Conservation (phyloP, 2,797 vertebrate species). For the Heteromormyrus szaboi region DNA sequence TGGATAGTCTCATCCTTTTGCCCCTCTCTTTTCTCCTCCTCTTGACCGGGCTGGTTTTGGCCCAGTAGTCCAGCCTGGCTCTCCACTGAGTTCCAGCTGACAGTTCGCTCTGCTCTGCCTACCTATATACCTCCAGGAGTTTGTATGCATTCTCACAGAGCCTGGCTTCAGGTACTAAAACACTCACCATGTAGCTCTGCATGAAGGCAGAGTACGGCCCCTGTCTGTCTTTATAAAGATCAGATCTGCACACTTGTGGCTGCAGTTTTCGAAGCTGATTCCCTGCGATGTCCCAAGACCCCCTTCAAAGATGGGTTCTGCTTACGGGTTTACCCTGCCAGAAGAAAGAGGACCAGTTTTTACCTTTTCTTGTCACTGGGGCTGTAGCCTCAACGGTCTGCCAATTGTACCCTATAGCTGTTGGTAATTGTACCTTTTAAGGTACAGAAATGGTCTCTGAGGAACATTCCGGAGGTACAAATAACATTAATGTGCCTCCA, state of each 20-base stretch:
- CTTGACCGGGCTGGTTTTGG: neutral
- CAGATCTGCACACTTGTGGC: neutral
- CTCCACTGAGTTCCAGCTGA: neutral
- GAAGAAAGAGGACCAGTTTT: neutral
- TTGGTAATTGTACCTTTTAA: neutral
- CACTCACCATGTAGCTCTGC: neutral
- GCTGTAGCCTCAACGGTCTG: neutral
- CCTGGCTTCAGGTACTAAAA: neutral
- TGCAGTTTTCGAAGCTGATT: neutral
- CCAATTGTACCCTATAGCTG: neutral
- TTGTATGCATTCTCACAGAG: neutral
- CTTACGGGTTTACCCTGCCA: neutral
- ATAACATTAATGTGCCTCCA: neutral
- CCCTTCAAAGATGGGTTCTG: neutral
- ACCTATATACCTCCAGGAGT: neutral
- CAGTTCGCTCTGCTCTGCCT: neutral
- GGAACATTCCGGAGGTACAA: neutral
- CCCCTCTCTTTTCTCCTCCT: neutral
- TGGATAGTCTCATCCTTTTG: neutral
- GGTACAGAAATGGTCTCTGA: neutral
- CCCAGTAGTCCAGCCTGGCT: neutral
- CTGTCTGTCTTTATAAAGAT: neutral
- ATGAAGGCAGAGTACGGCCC: neutral
- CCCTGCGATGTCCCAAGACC: neutral
- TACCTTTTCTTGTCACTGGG: neutral